phyloP scores from a whole-genome alignment of 1,140 invertebrate species.

The Drosophila nikananu region DNA sequence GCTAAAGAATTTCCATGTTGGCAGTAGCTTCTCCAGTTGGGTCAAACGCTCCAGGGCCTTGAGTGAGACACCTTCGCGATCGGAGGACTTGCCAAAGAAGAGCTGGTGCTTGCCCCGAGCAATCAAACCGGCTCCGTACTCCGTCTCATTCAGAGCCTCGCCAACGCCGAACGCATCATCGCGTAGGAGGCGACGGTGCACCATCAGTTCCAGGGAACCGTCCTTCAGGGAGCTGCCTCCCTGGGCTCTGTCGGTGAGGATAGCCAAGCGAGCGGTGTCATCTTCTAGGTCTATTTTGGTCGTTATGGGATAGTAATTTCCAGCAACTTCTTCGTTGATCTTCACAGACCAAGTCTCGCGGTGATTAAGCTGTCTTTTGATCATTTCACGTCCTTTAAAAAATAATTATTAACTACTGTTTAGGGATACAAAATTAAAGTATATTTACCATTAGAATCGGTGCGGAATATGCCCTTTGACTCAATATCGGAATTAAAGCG shows the following conservation, averaged over 20 bases:
- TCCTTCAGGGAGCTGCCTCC: slow-evolving; percentile 93
- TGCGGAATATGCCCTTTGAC: slow-evolving; percentile 92
- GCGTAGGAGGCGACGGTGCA: slow-evolving; percentile 93
- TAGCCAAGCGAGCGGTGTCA: slow-evolving; percentile 86
- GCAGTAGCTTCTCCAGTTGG: slow-evolving; percentile 69
- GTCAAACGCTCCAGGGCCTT: slow-evolving; percentile 63
- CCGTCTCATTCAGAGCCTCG: slow-evolving; percentile 96
- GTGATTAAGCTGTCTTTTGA: slow-evolving; percentile 90
- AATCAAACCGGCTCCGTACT: slow-evolving; percentile 91
- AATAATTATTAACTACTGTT: not conserved
- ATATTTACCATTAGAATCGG: slow-evolving; percentile 92
- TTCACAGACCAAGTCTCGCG: slow-evolving; percentile 86
- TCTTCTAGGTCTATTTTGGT: slow-evolving; percentile 90
- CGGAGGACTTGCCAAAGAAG: slow-evolving; percentile 86
- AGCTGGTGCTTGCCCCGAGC: slow-evolving; percentile 91
- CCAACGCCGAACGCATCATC: slow-evolving; percentile 98
- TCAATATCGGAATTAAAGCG: slow-evolving; percentile 89
- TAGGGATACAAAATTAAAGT: slow-evolving; percentile 63
- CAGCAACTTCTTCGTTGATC: slow-evolving; percentile 85
- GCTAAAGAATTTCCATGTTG: slow-evolving; percentile 81
- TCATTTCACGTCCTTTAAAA: slow-evolving; percentile 90
- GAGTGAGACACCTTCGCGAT: slow-evolving; percentile 65
- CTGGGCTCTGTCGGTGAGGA: slow-evolving; percentile 94
- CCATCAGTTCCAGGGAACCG: slow-evolving; percentile 93
- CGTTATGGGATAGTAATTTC: slow-evolving; percentile 98